Evolutionary conservation across 2,888 invertebrate species (phyloP).

Genomic region (Steromphala cineraria): DNA sequence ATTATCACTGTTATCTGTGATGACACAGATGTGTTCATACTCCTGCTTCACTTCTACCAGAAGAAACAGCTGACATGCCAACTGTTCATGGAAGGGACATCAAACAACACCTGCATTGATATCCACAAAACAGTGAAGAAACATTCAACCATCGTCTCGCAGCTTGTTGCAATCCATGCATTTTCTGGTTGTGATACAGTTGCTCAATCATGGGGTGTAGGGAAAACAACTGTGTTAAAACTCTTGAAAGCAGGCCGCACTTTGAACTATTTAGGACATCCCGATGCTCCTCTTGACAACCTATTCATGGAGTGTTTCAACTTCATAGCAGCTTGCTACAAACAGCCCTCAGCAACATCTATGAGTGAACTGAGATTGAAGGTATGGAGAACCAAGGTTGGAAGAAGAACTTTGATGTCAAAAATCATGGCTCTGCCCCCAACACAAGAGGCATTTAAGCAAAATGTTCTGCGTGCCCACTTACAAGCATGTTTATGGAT

Average conservation of each 20-base stretch:
- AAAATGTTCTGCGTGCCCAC: background rate
- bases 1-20: conserved; percentile 23
- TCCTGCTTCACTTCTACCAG: conserved; percentile 22
- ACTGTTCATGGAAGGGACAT: conserved; percentile 21
- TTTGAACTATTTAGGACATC: background rate
- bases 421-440: background rate
- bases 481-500: background rate
- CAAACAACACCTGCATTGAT: background rate
- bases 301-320: too few species aligned
- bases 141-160: background rate
- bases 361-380: background rate
- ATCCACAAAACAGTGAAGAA: background rate
- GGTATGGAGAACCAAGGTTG: background rate
- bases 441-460: background rate
- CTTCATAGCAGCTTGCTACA: too few species aligned
- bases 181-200: conserved; percentile 33
- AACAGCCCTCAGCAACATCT: background rate
- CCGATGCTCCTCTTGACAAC: too few species aligned
- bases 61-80: background rate
- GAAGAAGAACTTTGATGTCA: background rate
- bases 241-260: background rate
- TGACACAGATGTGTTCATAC: conserved; percentile 32
- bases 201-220: conserved; percentile 14
- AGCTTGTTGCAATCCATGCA: conserved; percentile 24
- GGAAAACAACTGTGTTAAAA: conserved; percentile 23